Evolutionary conservation across 1,140 invertebrate genomes (phyloP).

Genomic region (Bombus superbus): DNA sequence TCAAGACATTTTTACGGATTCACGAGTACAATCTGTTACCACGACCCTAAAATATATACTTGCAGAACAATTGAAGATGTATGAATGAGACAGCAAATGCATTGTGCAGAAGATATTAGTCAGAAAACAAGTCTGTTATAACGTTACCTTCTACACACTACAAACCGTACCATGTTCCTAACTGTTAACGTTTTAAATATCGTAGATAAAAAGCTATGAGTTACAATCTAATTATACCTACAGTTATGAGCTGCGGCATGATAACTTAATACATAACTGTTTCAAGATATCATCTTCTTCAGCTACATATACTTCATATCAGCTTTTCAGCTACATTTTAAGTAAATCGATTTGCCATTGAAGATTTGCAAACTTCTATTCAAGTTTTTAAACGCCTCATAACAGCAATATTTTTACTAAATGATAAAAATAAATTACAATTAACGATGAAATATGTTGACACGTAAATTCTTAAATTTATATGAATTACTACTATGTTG

Average conservation of each 20-base stretch:
- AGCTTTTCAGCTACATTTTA: background rate
- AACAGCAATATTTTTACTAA: background rate
- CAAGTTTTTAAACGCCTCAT: background rate
- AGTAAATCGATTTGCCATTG: background rate
- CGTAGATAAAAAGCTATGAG: background rate
- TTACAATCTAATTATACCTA: background rate
- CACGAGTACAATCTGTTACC: background rate
- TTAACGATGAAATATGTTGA: background rate
- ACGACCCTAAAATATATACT: conserved; percentile 22
- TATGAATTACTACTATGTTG: background rate
- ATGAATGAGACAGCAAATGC: conserved; percentile 20
- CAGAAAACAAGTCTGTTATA: conserved; percentile 7
- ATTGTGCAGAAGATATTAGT: conserved; percentile 18
- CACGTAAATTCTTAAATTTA: too few species aligned
- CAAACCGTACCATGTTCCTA: background rate
- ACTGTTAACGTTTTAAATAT: conserved; percentile 13
- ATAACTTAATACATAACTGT: background rate
- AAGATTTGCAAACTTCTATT: background rate
- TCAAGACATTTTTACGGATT: conserved; percentile 4
- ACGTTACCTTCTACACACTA: conserved; percentile 1
- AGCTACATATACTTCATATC: too few species aligned
- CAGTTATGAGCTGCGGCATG: background rate
- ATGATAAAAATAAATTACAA: background rate
- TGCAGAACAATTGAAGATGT: conserved; percentile 20
- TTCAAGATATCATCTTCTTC: background rate